Evolutionary conservation across 2,888 invertebrate species (phyloP).

Genomic region (Hydroisotoma schaefferi): DNA sequence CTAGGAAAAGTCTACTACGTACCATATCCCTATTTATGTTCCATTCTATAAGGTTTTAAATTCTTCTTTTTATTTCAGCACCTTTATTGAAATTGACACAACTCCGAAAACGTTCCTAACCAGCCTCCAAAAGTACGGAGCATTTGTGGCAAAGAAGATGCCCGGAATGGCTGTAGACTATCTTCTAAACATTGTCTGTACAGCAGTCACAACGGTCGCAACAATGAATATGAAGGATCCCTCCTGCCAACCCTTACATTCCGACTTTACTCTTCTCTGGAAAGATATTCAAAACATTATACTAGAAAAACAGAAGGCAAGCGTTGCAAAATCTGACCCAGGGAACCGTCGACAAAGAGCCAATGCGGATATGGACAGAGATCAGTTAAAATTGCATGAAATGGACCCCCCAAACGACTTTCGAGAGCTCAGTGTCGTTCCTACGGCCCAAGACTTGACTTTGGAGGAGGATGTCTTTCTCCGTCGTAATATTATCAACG

Average conservation of each 20-base stretch:
- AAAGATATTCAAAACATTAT: constrained; percentile 9
- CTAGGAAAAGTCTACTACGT: no score
- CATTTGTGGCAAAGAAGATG: constrained; percentile 19
- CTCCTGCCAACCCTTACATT: neutral
- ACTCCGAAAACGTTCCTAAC: constrained; percentile 15
- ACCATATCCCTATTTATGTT: no score
- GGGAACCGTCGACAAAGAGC: neutral
- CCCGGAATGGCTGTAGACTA: constrained; percentile 19
- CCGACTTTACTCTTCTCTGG: constrained; percentile 10
- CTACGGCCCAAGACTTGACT: constrained; percentile 31
- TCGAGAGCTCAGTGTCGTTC: constrained; percentile 36
- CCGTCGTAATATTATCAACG: constrained; percentile 61
- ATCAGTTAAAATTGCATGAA: constrained; percentile 20
- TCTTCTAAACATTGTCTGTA: constrained; percentile 15
- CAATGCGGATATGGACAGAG: constrained; percentile 28
- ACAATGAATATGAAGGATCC: neutral
- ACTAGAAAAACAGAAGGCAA: neutral
- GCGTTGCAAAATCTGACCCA: no score
- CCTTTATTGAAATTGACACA: constrained; percentile 20
- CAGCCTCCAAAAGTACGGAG: constrained; percentile 17
- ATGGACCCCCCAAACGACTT: constrained; percentile 34
- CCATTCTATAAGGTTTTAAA: no score
- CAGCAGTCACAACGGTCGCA: constrained; percentile 13
- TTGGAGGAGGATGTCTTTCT: constrained; percentile 53
- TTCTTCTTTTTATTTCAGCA: neutral